These are phyloP conservation scores for Lissonota sp. DNA, from an alignment of 2,888 invertebrate species.

Conservation along the genomic window DNA sequence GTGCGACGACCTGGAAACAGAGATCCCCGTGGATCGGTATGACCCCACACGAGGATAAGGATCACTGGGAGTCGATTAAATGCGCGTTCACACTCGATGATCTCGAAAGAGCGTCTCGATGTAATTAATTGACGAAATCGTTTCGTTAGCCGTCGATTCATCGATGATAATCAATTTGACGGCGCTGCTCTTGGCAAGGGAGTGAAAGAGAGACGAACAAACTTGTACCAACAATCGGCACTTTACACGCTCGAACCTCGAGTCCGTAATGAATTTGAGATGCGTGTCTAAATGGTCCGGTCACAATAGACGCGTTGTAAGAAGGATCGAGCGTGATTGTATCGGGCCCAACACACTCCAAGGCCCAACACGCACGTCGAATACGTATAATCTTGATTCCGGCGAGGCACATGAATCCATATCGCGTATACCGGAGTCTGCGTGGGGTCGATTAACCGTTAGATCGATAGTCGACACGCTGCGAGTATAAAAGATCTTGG, in stretches of 20 bases:
- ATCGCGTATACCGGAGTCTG: conserved; percentile 61
- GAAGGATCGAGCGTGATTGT: not conserved
- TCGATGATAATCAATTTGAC: conserved; percentile 59
- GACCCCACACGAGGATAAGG: conserved; percentile 29
- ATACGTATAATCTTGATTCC: conserved; percentile 54
- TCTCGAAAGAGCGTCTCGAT: conserved; percentile 13
- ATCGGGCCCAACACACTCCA: too few relatives aligned
- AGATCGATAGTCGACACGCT: conserved; percentile 62
- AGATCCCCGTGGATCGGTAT: not conserved
- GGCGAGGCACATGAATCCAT: conserved; percentile 61
- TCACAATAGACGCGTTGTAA: conserved; percentile 61
- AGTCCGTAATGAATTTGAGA: conserved; percentile 69
- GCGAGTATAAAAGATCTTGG: conserved; percentile 58
- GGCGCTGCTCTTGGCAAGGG: conserved; percentile 17
- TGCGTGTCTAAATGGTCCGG: conserved; percentile 66
- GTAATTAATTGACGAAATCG: conserved; percentile 64
- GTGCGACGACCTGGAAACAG: not conserved
- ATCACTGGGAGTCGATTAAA: conserved; percentile 33
- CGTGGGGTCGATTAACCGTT: conserved; percentile 67
- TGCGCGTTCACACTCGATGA: conserved; percentile 36
- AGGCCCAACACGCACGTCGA: too few relatives aligned
- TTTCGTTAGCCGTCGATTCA: conserved; percentile 64
- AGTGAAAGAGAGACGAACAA: conserved; percentile 40
- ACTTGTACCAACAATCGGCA: conserved; percentile 4
- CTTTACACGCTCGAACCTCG: conserved; percentile 49